Base-by-base conservation (phyloP, 2,888 invertebrate species). In the Antheraea yamamai region DNA sequence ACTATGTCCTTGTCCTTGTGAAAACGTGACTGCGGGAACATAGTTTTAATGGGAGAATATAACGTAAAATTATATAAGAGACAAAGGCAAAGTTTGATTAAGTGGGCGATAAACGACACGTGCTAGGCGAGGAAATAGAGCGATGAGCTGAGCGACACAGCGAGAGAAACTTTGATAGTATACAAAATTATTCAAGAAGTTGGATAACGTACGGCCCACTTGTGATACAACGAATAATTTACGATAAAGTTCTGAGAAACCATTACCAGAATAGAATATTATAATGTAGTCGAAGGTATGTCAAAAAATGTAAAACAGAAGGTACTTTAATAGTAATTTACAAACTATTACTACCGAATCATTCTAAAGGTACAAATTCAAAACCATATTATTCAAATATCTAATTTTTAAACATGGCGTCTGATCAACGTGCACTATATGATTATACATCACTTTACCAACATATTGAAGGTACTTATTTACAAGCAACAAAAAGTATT, bases 61-160 rank as follows among this genome's bases (percentile, higher is more conserved):
- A 68, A 68, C 20, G 68, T 68, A 68, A 83, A 81, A 84, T 79
- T 83, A 81, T 81, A 79, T 78, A 75, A 74, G 76, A 74, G 75
- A 82, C 79, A 78, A 81, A 82, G 85, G 78, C 82, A 83, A 86
- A 86, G 83, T 86, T 86, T 84, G 81, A 86, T 86, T 84, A 85
- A 81, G 80, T 82, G 79, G 80, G 39, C 68, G 68, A 68, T 68
- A 81, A 82, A 79, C 80, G 77, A 82, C 82, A 84, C 81, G 81
- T 84, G 83, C 81, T 68, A 39, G 75, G 55, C 79, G 76, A 81
- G 77, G 79, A 79, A 78, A 79, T 39, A 68, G 68, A 79, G 80
- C 82, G 84, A 86, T 82, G 82, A 84, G 81, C 77, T 80, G 76
- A 73, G 81, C 78, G 81, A 81, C 80, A 74, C 80, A 74, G 58